Percentiles rank a stretch among this genome's conserved stretches.
Evolutionary conservation across 2,113 vertebrate genomes (phyloP).

Genomic region (Mus musculus): DNA sequence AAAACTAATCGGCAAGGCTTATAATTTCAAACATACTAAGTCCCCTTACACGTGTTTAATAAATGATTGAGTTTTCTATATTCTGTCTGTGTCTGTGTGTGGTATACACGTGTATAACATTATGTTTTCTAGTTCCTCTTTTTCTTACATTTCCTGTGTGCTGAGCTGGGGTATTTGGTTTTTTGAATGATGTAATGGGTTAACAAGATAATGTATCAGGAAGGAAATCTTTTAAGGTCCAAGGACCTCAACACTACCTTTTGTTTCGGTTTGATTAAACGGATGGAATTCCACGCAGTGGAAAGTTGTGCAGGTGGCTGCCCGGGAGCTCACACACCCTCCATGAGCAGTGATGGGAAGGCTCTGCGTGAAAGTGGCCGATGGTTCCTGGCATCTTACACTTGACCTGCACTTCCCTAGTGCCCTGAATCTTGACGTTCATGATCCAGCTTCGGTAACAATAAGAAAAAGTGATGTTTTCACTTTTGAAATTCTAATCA

Average conservation of each 20-base stretch:
- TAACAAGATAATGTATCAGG: constrained; percentile 86
- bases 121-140: constrained; percentile 83
- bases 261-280: constrained; percentile 89
- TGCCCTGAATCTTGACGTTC: not conserved
- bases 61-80: not conserved
- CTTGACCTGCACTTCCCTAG: not conserved
- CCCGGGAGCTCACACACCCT: constrained; percentile 60
- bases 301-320: constrained; percentile 87
- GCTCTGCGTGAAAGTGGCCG: constrained; percentile 2
- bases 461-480: constrained; percentile 52
- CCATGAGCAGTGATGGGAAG: constrained; percentile 69
- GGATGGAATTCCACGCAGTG: constrained; percentile 87
- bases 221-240: constrained; percentile 88
- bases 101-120: constrained; percentile 15
- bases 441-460: constrained; percentile 43
- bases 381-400: constrained; percentile 41
- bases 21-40: not conserved
- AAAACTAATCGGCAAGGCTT: not conserved
- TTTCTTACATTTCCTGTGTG: constrained; percentile 87
- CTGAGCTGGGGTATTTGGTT: constrained; percentile 84
- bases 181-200: constrained; percentile 91
- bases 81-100: not conserved
- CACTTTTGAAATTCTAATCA: constrained; percentile 46
- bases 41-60: not conserved
- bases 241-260: constrained; percentile 84